Evolutionary conservation across 2,113 vertebrate species (phyloP), one percentile per base, ranked within the genome.

Genomic region (Ceyx margarethae): DNA sequence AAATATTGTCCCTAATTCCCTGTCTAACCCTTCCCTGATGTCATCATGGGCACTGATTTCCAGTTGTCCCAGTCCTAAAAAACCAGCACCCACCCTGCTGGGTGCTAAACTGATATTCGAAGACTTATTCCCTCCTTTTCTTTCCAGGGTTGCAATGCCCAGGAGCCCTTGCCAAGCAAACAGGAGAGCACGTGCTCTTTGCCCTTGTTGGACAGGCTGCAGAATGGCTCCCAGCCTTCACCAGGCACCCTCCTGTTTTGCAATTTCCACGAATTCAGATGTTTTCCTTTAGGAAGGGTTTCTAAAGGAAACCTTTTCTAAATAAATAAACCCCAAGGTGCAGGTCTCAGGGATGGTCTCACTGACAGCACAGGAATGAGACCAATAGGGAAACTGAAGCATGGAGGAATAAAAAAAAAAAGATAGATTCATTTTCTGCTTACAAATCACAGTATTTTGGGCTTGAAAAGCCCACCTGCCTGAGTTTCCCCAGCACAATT

Each of bases 361-460:
- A 45, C 50, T 5, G 46, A 61, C 54, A n/a, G 23, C 23, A 25
- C 26, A 48, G 8, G 26, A 74, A 51, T 2, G 8, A 77, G n/a
- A 16, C 21, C 1, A 0, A 17, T 48, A 6, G 0, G 4, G 46
- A 67, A 64, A 21, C 21, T 40, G 26, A 9, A 73, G 12, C 17
- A 14, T 21, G 18, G 29, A 35, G 10, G 37, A 37, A 13, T 57
- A 5, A 4, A n/a, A 51, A 18, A 23, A 80, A 88, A 20, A 43
- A 5, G 10, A 37, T 3, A 23, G 26, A 42, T 46, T 33, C 8
- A 62, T 15, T 26, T 50, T 89, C 87, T 61, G 64, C 17, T 48
- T 28, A 22, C 8, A 57, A 60, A 77, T 40, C 50, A 57, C 54
- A 43, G 2, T 14, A 23, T 74, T 73, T 77, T 6, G 11, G 33